Base-by-base conservation (phyloP, 30 jellyfish, hydroid and myxozoan genomes). In the Aurelia coerulea region DNA sequence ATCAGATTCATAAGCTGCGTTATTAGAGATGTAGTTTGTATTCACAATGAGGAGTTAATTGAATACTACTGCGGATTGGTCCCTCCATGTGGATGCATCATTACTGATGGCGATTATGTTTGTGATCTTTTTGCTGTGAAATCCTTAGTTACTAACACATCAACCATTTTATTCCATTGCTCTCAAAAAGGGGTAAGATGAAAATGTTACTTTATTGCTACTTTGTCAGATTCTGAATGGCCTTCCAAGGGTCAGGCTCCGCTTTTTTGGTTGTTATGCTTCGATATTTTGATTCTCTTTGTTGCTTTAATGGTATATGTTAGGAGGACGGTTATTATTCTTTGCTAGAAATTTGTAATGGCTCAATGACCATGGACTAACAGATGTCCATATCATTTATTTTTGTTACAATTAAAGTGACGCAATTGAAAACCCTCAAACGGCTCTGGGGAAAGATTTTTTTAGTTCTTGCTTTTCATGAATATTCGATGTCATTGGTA, bases 91-190 rank as follows among this genome's bases (percentile, higher is more conserved):
- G 1, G 69, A 60, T 60, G 69, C 34, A 60, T 60, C 2, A 1
- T 60, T 60, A 58, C 67, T 58, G 67, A 58, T 18, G 67, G 67
- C 18, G 67, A 58, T 1, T 58, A 2, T 2, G 67, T 58, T 2
- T 58, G 67, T 58, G 67, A 58, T 18, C 6, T 58, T 58, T 58
- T 58, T 2, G 67, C 67, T 12, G 67, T 58, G 67, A 58, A 58
- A 58, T 58, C 67, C 3, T 1, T 7, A 58, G 67, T 58, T 5
- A 58, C 67, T 1, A 15, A 58, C 6, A 58, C 29, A 18, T 58
- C 67, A 58, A 58, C 67, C 67, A 58, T 58, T 58, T 58, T 58
- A 7, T 58, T 58, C 67, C 67, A 58, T 7, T 58, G 67, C 67
- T 58, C 2, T 58, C 67, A 58, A 58, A 7, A 58, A 58, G 67